Evolutionary conservation across 1,140 invertebrate species (phyloP).

Genomic region (Musca vetustissima): DNA sequence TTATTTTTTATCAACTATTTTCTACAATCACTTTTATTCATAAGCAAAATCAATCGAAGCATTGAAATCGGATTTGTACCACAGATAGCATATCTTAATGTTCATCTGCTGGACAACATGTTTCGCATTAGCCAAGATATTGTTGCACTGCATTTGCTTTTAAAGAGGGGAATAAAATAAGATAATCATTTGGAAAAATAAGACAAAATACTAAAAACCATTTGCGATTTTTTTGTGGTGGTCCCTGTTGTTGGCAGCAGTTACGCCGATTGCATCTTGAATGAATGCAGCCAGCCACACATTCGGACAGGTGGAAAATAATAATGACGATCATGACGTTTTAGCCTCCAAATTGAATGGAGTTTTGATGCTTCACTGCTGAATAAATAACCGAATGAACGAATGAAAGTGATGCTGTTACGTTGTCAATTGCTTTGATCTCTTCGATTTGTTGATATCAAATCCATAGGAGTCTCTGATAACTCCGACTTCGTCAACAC

Average conservation of each 20-base stretch:
- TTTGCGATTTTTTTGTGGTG: too few relatives aligned
- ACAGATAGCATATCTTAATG: slow-evolving; percentile 11
- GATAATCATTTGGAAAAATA: too few relatives aligned
- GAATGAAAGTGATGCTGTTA: slow-evolving; percentile 1
- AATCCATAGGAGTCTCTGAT: not conserved
- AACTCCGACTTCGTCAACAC: too few relatives aligned
- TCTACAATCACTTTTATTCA: not conserved
- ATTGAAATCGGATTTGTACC: not conserved
- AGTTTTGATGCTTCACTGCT: not conserved
- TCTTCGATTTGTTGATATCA: slow-evolving; percentile 7
- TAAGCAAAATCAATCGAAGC: not conserved
- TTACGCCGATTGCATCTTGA: too few relatives aligned
- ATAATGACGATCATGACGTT: slow-evolving; percentile 5
- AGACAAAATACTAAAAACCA: too few relatives aligned
- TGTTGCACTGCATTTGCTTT: too few relatives aligned
- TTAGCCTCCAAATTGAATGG: not conserved
- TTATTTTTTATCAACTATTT: too few relatives aligned
- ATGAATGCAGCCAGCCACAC: too few relatives aligned
- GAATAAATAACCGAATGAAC: too few relatives aligned
- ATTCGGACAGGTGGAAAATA: slow-evolving; percentile 7
- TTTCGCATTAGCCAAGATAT: not conserved
- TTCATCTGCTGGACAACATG: slow-evolving; percentile 5
- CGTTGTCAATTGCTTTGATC: not conserved
- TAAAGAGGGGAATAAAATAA: too few relatives aligned
- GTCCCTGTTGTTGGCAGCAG: too few relatives aligned